Evolutionary conservation across 2,113 vertebrate species (phyloP).

Genomic region (Ornithorhynchus anatinus): DNA sequence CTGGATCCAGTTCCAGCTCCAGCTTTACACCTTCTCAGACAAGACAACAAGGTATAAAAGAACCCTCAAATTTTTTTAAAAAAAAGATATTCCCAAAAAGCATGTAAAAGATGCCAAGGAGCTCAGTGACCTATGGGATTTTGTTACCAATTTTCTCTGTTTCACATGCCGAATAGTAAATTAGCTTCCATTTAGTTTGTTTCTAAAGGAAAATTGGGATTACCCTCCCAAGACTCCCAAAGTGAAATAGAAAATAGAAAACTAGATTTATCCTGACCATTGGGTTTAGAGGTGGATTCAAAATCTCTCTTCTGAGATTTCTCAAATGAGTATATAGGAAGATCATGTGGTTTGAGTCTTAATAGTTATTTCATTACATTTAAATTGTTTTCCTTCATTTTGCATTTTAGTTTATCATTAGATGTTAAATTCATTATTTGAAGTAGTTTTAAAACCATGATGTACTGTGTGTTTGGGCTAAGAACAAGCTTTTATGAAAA

Average conservation of each 20-base stretch:
- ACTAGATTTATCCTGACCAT: too few species aligned
- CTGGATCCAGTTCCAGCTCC: slow-evolving; percentile 88
- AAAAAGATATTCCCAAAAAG: neutral
- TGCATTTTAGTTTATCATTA: neutral
- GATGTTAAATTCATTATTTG: neutral
- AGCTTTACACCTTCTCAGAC: slow-evolving; percentile 87
- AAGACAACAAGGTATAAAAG: slow-evolving; percentile 88
- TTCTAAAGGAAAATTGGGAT: slow-evolving; percentile 40
- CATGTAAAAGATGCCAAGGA: slow-evolving; percentile 38
- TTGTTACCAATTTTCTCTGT: slow-evolving; percentile 38
- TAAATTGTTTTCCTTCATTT: neutral
- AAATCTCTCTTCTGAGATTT: too few species aligned
- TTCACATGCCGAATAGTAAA: slow-evolving; percentile 46
- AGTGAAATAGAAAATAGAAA: slow-evolving; percentile 30
- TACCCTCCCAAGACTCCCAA: slow-evolving; percentile 33
- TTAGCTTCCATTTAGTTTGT: slow-evolving; percentile 38
- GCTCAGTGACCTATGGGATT: slow-evolving; percentile 30
- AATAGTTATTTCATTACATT: slow-evolving; percentile 13
- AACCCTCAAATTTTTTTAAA: neutral
- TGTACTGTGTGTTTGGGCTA: slow-evolving; percentile 3
- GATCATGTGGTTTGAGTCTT: neutral
- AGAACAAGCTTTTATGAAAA: slow-evolving; percentile 25
- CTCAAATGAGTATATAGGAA: too few species aligned
- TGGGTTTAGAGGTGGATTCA: too few species aligned
- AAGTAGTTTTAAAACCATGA: neutral